Base-by-base conservation (phyloP, 2,113 vertebrate genomes). In the Recurvirostra avosetta region DNA sequence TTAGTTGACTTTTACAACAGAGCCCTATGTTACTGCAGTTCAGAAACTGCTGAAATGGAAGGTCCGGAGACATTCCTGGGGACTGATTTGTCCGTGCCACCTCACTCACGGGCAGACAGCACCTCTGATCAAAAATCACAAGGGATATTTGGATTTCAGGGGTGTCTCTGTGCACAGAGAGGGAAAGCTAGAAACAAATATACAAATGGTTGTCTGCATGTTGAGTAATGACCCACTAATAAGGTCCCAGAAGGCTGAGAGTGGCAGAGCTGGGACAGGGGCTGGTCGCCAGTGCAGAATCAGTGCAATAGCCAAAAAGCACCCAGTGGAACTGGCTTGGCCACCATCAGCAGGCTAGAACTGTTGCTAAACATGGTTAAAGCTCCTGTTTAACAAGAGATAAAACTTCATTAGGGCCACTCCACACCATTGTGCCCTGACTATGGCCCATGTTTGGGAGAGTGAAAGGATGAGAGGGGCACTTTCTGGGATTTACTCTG, bases 1-100 rank as follows among this genome's bases (percentile, higher is more conserved):
- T 80, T 70, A 30, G 32, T 4, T 30, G 1, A 49, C 74, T 94
- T 91, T 95, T 92, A 63, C 68, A 91, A 53, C 56, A 67, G 41
- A 96, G 25, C 34, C 16, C 30, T 84, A 26, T 73, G 65, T 16
- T 55, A 53, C 47, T 43, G 16, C 56, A 76, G 82, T 55, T 93
- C 84, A 87, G 86, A 86, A 86, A 71, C 22, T 34, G 26, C 75
- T 93, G 65, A 90, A 95, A 89, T 52, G 49, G 36, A 94, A 9
- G 15, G 23, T 82, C 65, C 0, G 1, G 29, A 45, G 45, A 29
- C 1, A 1, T 79, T 82, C 27, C 49, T 38, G 68, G 59, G 49
- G 59, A 45, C 66, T 85, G 13, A 61, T 82, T 72, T 89, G 52
- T 66, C 22, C 2, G 0, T 81, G 52, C 13, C 23, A 49, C 38